These are phyloP conservation scores for Euura saliciscinereae DNA, from an alignment of 1,140 invertebrate genomes.

Conservation along the genomic window DNA sequence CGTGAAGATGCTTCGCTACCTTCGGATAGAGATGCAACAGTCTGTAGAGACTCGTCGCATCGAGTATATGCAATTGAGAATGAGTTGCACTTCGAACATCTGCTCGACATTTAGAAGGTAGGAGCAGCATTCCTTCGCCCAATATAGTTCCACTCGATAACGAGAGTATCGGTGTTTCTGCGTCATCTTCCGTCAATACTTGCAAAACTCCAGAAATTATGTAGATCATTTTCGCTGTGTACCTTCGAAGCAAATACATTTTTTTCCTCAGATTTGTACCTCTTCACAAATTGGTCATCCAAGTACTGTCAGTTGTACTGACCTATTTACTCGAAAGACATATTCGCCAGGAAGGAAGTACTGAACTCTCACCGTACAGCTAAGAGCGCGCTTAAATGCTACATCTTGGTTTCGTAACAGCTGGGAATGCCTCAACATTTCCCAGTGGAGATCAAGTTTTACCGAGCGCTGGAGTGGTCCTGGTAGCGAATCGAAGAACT, in stretches of 20 bases:
- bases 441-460: not conserved
- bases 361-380: not conserved
- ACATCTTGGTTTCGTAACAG: not conserved
- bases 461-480: not conserved
- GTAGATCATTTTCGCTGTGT: constrained; percentile 20
- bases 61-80: not conserved
- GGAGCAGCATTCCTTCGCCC: constrained; percentile 14
- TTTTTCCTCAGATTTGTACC: too few species aligned
- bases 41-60: constrained; percentile 1
- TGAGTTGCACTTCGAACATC: not conserved
- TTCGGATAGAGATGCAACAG: not conserved
- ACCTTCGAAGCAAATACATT: not conserved
- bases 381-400: not conserved
- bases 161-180: constrained; percentile 29
- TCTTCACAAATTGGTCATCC: too few species aligned
- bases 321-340: constrained; percentile 4
- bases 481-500: not conserved
- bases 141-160: constrained; percentile 27
- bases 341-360: not conserved
- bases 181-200: constrained; percentile 29
- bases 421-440: not conserved
- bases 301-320: not conserved
- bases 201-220: constrained; percentile 26
- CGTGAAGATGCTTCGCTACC: not conserved
- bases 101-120: not conserved